Conservation (phyloP, 2,888 invertebrate genomes). For the Mylabris sibirica region DNA sequence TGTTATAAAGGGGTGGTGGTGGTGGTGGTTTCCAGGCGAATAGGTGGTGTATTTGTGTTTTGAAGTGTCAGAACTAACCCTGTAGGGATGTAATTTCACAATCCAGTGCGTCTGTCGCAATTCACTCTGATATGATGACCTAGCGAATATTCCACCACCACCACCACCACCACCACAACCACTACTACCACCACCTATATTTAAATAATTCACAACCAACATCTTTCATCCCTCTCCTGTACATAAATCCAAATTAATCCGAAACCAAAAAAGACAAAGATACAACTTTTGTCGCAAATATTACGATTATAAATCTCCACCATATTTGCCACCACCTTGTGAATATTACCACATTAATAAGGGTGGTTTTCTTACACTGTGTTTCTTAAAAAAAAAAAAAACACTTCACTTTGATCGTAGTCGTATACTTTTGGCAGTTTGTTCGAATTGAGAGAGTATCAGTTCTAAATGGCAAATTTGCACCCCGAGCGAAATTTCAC, state of each 20-base stretch:
- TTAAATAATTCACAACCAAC: not conserved
- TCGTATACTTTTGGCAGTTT: no score
- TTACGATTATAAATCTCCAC: no score
- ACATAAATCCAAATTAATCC: not conserved
- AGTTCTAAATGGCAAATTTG: no score
- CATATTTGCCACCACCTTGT: no score
- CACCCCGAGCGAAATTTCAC: no score
- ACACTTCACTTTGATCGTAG: not conserved
- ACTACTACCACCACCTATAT: not conserved
- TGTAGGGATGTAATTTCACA: conserved; percentile 45
- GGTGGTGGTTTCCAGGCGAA: not conserved
- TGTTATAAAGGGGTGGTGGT: not conserved
- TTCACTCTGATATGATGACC: conserved; percentile 43
- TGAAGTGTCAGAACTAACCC: conserved; percentile 32
- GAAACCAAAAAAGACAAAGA: not conserved
- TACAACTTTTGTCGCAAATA: not conserved
- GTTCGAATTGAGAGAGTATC: no score
- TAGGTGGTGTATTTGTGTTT: conserved; percentile 4
- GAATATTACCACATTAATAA: no score
- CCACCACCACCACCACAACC: conserved; percentile 9
- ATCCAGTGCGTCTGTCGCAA: conserved; percentile 44
- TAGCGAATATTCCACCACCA: conserved; percentile 27
- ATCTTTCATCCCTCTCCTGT: not conserved
- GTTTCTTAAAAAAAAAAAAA: no score
- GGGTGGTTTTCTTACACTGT: no score